Evolutionary conservation across 2,888 invertebrate species (phyloP), one percentile per base, ranked within the genome.

Genomic region (Lepidocyrtinus sp.): DNA sequence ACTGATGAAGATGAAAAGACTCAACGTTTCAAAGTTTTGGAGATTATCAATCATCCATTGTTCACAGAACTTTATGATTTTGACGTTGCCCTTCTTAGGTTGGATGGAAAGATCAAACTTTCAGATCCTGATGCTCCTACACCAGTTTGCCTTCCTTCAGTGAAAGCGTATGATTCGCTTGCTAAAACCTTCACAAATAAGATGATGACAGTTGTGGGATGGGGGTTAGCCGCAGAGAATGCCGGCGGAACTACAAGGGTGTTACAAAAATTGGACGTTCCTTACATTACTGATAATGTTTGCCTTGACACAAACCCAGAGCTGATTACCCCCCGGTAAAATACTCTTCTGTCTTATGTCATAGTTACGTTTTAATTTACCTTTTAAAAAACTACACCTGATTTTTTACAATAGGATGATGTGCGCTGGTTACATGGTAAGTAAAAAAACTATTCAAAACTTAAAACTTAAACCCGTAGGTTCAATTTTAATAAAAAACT

Each of bases 31-130:
- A 62, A 81, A 76, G 84, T 86, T 0, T 46, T 24, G 0, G 81
- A 86, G 67, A 83, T 86, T n/a, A 83, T 86, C 12, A 82, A 62
- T 22, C 86, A 86, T 67, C 85, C 85, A 12, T 24, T 83, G 1
- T 85, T 83, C 62, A 78, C 50, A 17, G 63, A 68, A 36, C n/a
- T 15, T 45, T 84, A 84, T 61, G 86, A 86, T 45, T 86, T 80
- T 50, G 86, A 86, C 61, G 82, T 75, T 17, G 81, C 85, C 15
- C 46, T 86, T 1, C 62, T 86, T 7, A 59, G 72, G 26, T 46
- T 86, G 22, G 78, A 78, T 0, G 67, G 46, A 21, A 84, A 84
- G 71, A 83, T 86, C 25, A 75, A 86, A 7, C 64, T 86, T 0
- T 17, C 5, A 1, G 73, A 27, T 1, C 59, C 76, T 2, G 82